Conservation (phyloP, 2,113 vertebrate genomes). For the Oreochromis spilurus region DNA sequence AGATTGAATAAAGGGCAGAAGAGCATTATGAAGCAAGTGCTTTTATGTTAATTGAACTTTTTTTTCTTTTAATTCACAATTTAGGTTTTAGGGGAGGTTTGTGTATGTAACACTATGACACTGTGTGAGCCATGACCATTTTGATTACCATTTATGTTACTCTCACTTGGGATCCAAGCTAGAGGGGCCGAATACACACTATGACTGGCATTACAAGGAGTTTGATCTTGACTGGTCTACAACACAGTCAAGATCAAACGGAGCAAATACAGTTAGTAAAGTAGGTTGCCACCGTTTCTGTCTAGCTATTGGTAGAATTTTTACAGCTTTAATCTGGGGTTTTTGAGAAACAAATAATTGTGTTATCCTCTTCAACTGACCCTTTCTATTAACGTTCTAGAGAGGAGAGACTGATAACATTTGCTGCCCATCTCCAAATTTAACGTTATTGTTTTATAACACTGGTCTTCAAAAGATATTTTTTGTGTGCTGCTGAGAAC, state of each 20-base stretch:
- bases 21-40: background rate
- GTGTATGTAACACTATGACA: background rate
- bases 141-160: background rate
- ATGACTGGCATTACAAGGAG: background rate
- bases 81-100: background rate
- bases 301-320: background rate
- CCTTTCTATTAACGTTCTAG: background rate
- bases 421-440: background rate
- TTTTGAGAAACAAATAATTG: background rate
- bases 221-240: background rate
- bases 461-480: background rate
- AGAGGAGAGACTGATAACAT: background rate
- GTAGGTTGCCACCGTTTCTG: background rate
- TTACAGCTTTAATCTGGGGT: background rate
- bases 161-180: background rate
- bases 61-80: background rate
- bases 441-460: background rate
- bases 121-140: background rate
- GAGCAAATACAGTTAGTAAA: background rate
- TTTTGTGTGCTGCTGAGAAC: background rate
- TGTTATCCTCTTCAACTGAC: background rate
- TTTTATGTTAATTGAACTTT: slow-evolving; percentile 1
- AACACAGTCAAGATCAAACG: background rate
- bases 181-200: background rate
- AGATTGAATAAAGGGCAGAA: background rate